phyloP scores from a whole-genome alignment of 2,888 invertebrate genomes.

The Rhagonycha lutea region DNA sequence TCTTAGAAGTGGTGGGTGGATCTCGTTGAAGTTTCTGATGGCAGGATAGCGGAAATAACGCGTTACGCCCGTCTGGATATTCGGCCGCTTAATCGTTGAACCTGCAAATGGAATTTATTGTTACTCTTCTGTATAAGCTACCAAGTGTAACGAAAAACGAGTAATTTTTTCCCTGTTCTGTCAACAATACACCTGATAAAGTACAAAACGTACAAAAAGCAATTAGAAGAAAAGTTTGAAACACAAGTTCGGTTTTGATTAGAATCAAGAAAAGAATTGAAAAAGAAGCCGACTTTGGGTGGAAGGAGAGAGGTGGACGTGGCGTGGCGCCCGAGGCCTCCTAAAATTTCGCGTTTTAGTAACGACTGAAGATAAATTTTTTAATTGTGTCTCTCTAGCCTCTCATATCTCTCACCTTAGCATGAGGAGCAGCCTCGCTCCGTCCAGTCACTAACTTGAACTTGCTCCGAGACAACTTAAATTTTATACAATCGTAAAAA shows the following conservation, averaged over 20 bases:
- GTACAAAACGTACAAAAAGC: background rate
- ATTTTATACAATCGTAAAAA: background rate
- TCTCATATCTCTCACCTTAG: background rate
- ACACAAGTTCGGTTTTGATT: background rate
- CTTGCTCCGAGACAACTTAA: background rate
- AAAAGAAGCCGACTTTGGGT: background rate
- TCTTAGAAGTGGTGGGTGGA: constrained; percentile 32
- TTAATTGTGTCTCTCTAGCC: background rate
- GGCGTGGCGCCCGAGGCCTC: background rate
- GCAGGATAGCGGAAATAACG: constrained; percentile 33
- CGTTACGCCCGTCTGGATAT: constrained; percentile 31
- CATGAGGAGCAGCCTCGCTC: background rate
- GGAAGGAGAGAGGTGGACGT: background rate
- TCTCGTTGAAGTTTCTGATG: constrained; percentile 21
- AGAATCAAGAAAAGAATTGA: background rate
- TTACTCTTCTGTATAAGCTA: constrained; percentile 10
- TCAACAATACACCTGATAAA: background rate
- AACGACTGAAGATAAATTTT: background rate
- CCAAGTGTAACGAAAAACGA: background rate
- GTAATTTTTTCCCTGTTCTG: constrained; percentile 1
- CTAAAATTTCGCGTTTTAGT: background rate
- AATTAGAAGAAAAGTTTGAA: background rate
- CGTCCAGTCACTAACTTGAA: background rate
- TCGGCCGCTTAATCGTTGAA: constrained; percentile 28
- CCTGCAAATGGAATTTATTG: constrained; percentile 32